Percentiles rank a stretch among this genome's conserved stretches.
phyloP scores from a whole-genome alignment of 2,797 vertebrate species.

The Galagoides demidoff region DNA sequence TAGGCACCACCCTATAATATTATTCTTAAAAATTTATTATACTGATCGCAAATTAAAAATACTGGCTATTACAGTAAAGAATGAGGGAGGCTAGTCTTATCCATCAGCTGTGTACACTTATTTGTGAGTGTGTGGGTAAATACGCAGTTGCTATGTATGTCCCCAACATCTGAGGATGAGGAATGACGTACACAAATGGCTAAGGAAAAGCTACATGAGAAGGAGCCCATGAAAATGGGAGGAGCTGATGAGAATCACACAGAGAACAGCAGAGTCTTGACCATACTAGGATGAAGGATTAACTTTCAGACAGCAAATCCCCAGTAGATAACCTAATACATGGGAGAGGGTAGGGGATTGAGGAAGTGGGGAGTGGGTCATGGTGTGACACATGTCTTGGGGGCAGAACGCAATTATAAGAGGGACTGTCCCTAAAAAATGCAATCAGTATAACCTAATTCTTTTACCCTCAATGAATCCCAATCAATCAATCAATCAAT shows the following conservation, averaged over 20 bases:
- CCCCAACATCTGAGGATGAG: background rate
- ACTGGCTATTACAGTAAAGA: background rate
- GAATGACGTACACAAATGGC: background rate
- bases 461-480: too few relatives aligned
- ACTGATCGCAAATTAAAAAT: background rate
- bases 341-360: too few relatives aligned
- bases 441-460: too few relatives aligned
- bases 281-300: background rate
- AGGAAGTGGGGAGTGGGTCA: too few relatives aligned
- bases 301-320: background rate
- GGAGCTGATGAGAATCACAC: background rate
- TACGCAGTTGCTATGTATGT: background rate
- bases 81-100: background rate
- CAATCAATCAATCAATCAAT: too few relatives aligned
- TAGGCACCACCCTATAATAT: background rate
- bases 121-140: background rate
- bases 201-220: background rate
- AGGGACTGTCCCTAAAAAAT: too few relatives aligned
- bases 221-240: background rate
- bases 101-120: background rate
- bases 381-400: too few relatives aligned
- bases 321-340: too few relatives aligned
- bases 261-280: background rate
- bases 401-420: too few relatives aligned
- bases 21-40: background rate